Conservation (phyloP, 2,888 invertebrate species). For the Kryphioiulus occultus region DNA sequence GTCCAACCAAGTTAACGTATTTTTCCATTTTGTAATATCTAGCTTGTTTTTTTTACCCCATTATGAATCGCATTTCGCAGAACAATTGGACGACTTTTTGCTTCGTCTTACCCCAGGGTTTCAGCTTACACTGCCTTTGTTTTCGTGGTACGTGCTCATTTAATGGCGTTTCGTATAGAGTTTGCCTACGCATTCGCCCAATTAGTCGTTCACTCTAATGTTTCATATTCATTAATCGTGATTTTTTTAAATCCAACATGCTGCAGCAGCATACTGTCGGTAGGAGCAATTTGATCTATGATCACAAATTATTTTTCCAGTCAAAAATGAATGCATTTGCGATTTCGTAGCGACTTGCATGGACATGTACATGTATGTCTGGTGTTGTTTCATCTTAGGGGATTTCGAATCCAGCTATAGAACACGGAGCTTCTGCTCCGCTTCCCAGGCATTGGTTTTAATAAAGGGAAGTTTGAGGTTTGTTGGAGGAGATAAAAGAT, state of each 20-base stretch:
- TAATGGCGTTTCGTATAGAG: not conserved
- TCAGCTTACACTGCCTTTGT: not conserved
- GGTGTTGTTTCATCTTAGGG: no score
- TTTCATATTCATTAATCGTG: not conserved
- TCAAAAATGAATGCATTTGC: no score
- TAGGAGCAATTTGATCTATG: not conserved
- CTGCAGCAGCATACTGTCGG: not conserved
- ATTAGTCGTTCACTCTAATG: not conserved
- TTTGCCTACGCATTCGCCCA: constrained; percentile 14
- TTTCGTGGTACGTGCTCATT: not conserved
- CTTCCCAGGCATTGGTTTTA: no score
- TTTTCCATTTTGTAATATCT: no score
- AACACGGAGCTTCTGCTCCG: no score
- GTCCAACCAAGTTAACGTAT: no score
- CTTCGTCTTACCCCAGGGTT: not conserved
- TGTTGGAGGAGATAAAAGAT: no score
- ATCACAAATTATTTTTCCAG: not conserved
- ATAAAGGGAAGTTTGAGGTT: no score
- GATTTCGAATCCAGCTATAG: no score
- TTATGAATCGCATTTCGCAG: not conserved
- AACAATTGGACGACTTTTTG: not conserved
- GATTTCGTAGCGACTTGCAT: no score
- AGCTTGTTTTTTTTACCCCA: not conserved
- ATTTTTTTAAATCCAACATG: not conserved
- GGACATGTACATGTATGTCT: no score